Conservation (phyloP, 2,113 vertebrate species). For the Pardalotus punctatus region DNA sequence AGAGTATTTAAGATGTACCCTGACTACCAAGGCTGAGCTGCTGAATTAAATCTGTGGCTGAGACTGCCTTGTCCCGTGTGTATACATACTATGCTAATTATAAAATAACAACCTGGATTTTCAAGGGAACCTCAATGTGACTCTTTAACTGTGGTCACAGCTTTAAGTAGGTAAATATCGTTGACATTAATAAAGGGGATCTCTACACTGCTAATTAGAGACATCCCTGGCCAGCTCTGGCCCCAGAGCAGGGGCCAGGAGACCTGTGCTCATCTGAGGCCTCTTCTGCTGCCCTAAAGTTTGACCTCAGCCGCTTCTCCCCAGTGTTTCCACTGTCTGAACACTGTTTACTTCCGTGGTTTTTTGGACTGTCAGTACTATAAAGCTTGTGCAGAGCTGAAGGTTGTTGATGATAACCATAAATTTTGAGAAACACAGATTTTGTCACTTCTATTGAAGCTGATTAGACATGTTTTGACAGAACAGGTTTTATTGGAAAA, state of each 20-base stretch:
- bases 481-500: background rate
- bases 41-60: slow-evolving; percentile 5
- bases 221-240: background rate
- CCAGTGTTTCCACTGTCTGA: background rate
- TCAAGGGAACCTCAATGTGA: slow-evolving; percentile 32
- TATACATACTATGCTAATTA: slow-evolving; percentile 29
- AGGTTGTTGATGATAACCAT: background rate
- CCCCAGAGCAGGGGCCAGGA: background rate
- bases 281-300: background rate
- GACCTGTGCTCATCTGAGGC: background rate
- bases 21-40: background rate
- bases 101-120: slow-evolving; percentile 34
- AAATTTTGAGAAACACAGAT: background rate
- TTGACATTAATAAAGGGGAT: background rate
- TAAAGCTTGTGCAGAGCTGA: background rate
- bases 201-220: background rate
- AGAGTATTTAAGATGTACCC: background rate
- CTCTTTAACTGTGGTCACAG: background rate
- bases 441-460: background rate
- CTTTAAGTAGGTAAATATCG: background rate
- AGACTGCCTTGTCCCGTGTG: background rate
- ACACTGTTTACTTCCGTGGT: background rate
- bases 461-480: background rate
- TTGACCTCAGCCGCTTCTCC: background rate
- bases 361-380: background rate